phyloP scores from a whole-genome alignment of 2,113 vertebrate genomes.

The Nerophis ophidion region DNA sequence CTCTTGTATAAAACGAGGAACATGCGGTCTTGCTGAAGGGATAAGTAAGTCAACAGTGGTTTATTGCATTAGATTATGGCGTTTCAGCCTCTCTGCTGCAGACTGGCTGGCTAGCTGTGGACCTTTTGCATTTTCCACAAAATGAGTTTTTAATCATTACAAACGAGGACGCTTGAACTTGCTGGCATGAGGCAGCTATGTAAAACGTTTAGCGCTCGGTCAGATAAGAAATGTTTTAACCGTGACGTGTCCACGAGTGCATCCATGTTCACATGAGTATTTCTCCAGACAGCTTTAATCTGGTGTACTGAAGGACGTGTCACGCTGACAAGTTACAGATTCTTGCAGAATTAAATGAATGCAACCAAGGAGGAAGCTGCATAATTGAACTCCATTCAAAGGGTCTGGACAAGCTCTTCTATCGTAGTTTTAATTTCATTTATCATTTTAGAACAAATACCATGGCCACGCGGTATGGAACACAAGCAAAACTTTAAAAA shows the following conservation, averaged over 20 bases:
- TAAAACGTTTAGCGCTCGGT: conserved; percentile 11
- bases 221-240: conserved; percentile 6
- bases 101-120: conserved; percentile 31
- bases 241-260: neutral
- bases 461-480: neutral
- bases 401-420: conserved; percentile 15
- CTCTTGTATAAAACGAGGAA: conserved; percentile 25
- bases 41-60: conserved; percentile 27
- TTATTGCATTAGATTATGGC: conserved; percentile 50
- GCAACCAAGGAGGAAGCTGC: conserved; percentile 14
- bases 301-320: conserved; percentile 2
- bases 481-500: neutral
- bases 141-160: conserved; percentile 27
- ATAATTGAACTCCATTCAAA: conserved; percentile 15
- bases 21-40: conserved; percentile 23
- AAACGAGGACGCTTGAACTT: conserved; percentile 23
- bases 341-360: neutral
- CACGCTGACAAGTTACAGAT: conserved; percentile 5
- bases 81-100: conserved; percentile 13
- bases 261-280: conserved; percentile 3
- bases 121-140: conserved; percentile 14
- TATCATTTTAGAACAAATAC: neutral
- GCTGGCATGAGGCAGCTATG: conserved; percentile 23
- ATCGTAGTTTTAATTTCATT: neutral
- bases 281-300: neutral